Evolutionary conservation across 1,140 invertebrate species (phyloP), one percentile per base, ranked within the genome.

Genomic region (Tetraneura akinire): DNA sequence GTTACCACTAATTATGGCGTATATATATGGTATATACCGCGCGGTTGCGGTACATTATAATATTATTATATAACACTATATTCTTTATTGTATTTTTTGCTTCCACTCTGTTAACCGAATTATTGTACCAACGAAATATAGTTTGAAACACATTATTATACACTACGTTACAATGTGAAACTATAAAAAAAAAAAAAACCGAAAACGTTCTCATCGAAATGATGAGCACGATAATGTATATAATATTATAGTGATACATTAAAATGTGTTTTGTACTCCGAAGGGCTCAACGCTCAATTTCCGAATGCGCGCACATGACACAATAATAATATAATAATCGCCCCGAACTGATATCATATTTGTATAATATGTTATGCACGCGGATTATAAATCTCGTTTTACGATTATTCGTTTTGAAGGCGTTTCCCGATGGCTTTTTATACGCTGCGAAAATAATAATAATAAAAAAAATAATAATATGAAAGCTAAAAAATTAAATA

Each of bases 351-450:
- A n/a, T n/a, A n/a, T n/a, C n/a, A n/a, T n/a, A n/a, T n/a, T n/a
- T n/a, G n/a, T n/a, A n/a, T n/a, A n/a, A n/a, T n/a, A n/a, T n/a
- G n/a, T n/a, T n/a, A n/a, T 18, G n/a, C 16, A 51, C 26, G n/a
- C 26, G 51, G 14, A 71, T 71, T 68, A 68, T 68, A 68, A 68
- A 68, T 68, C 37, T 68, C n/a, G 37, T 68, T 68, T 45, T 68
- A 66, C 21, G 64, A 68, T 68, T n/a, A 45, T 45, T 68, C 64
- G 21, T 68, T 68, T 68, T 45, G 37, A 68, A 68, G 64, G 37
- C 37, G 64, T n/a, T 45, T 68, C 32, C 42, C 21, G 37, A 68
- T n/a, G n/a, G n/a, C n/a, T n/a, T n/a, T n/a, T n/a, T n/a, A n/a
- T n/a, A n/a, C n/a, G n/a, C n/a, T n/a, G n/a, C n/a, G n/a, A n/a